Conservation (phyloP, 64 coral and sea anemone species). For the Stichodactyla helianthus region DNA sequence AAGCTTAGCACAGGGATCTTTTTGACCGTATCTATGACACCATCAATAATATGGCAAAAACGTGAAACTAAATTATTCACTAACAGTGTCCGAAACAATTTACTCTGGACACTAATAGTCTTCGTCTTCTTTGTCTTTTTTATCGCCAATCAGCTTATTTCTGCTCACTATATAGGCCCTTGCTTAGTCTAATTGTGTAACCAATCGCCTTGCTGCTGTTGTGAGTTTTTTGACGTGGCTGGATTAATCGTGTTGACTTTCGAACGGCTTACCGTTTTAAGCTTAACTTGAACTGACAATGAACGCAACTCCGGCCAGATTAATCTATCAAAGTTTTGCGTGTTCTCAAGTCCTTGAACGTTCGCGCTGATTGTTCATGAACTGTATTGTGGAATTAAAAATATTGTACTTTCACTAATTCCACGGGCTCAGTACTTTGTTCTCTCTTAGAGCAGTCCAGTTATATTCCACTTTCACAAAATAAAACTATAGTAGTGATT, state of each 20-base stretch:
- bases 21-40: not conserved
- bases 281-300: not conserved
- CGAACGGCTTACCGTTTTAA: not conserved
- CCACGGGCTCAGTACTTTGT: not conserved
- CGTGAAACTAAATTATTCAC: not conserved
- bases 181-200: not conserved
- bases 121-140: not conserved
- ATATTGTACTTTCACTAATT: not conserved
- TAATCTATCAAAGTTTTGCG: not conserved
- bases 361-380: not conserved
- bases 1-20: not conserved
- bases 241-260: not conserved
- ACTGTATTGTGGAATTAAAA: slow-evolving; percentile 1
- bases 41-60: not conserved
- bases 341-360: not conserved
- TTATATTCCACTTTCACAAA: too few species aligned
- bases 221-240: not conserved
- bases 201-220: not conserved
- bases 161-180: not conserved
- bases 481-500: too few species aligned
- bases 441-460: not conserved
- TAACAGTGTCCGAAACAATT: not conserved
- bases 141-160: not conserved
- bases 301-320: not conserved
- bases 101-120: slow-evolving; percentile 6